Conservation (phyloP, 2,113 vertebrate genomes). For the Nycticorax nycticorax region DNA sequence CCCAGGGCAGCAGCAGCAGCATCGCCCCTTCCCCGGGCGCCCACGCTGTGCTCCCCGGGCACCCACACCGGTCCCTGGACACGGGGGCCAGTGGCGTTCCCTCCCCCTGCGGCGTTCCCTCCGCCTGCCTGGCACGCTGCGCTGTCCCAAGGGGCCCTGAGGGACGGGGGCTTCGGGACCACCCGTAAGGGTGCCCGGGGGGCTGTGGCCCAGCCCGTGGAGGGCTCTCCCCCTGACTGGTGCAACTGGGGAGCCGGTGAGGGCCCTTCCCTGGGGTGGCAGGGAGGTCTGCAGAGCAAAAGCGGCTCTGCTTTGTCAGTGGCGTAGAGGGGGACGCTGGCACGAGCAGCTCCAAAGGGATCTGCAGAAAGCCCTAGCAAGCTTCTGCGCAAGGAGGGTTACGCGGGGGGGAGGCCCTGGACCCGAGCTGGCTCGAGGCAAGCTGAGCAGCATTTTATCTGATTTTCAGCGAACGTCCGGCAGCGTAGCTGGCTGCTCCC, state of each 20-base stretch:
- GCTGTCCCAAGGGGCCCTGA: neutral
- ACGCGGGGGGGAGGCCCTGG: neutral
- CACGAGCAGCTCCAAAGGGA: neutral
- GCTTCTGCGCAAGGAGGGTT: neutral
- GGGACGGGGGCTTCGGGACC: neutral
- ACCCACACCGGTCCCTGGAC: too few relatives aligned
- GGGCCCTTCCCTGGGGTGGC: neutral
- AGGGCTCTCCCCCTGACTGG: too few relatives aligned
- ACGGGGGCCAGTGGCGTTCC: neutral
- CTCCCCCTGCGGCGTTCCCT: neutral
- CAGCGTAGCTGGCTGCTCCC: accelerated
- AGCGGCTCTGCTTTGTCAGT: neutral
- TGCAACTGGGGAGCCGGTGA: neutral
- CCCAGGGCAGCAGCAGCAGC: neutral
- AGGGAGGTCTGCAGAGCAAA: neutral
- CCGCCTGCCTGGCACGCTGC: neutral
- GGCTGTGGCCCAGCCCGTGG: neutral
- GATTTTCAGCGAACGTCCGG: neutral
- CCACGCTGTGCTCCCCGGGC: too few relatives aligned
- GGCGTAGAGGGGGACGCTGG: neutral
- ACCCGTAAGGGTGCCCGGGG: neutral
- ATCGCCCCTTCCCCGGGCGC: neutral
- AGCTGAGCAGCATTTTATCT: too few relatives aligned
- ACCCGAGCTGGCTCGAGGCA: neutral
- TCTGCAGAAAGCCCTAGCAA: neutral